Evolutionary conservation across 1,140 invertebrate species (phyloP).

Genomic region (Myzus persicae): DNA sequence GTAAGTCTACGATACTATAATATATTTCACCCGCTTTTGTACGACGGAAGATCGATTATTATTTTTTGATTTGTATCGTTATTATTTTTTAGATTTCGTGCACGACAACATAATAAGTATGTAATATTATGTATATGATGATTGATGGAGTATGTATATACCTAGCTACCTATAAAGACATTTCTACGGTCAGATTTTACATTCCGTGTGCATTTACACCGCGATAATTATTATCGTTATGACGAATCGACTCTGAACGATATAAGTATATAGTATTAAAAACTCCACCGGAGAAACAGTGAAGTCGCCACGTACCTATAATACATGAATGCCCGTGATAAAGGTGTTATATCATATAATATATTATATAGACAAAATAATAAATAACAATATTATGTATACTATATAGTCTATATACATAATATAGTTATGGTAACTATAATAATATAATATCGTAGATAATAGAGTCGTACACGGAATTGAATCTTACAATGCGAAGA

Average conservation of each 20-base stretch:
- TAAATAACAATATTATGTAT: not conserved
- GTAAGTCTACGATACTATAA: not conserved
- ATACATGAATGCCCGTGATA: not conserved
- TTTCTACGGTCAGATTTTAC: not conserved
- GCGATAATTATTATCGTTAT: not conserved
- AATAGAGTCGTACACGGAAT: not conserved
- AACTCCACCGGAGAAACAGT: not conserved
- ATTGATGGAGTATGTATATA: not conserved
- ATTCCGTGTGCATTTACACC: not conserved
- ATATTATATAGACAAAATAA: not conserved
- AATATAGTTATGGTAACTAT: not conserved
- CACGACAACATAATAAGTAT: not conserved
- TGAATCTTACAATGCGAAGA: not conserved
- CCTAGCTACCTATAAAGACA: not conserved
- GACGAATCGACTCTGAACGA: not conserved
- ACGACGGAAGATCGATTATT: not conserved
- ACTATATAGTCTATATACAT: not conserved
- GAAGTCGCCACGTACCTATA: not conserved
- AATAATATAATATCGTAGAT: not conserved
- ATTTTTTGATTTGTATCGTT: not conserved
- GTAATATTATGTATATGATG: too few relatives aligned
- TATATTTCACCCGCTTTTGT: not conserved
- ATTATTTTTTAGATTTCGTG: not conserved
- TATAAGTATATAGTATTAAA: not conserved
- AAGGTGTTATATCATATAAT: not conserved